A percentile compares a stretch with the other conserved stretches of the same genome.
phyloP scores from a whole-genome alignment of 2,113 vertebrate species.

The Talpa occidentalis region DNA sequence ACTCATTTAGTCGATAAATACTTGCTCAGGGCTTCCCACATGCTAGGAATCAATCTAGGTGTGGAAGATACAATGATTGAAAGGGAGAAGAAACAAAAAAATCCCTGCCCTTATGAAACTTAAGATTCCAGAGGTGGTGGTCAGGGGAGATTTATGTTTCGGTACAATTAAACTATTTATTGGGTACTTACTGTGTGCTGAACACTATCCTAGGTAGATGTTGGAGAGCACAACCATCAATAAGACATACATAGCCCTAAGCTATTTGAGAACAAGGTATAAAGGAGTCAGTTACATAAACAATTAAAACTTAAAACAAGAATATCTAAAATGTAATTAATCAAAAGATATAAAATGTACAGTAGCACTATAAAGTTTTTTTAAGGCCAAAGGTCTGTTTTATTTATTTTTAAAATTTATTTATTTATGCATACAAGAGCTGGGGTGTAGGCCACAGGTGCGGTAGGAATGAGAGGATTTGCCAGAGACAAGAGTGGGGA shows the following conservation, averaged over 20 bases:
- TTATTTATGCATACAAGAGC: too few relatives aligned
- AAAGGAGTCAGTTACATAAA: conserved; percentile 28
- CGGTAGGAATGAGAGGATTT: too few relatives aligned
- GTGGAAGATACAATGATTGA: background rate
- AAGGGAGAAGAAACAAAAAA: background rate
- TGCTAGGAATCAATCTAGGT: conserved; percentile 21
- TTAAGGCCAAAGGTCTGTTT: too few relatives aligned
- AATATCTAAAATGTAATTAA: conserved; percentile 40
- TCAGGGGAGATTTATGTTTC: background rate
- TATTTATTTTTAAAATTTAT: too few relatives aligned
- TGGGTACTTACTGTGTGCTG: background rate
- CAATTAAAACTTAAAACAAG: background rate
- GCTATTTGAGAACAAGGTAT: background rate
- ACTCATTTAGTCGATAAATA: conserved; percentile 36
- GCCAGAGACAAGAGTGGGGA: too few relatives aligned
- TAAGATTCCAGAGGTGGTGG: background rate
- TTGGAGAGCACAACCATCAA: background rate
- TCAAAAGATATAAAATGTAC: background rate
- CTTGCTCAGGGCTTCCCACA: conserved; percentile 7
- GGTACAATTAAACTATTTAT: background rate
- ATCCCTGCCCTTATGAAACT: conserved; percentile 21
- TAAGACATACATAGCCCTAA: background rate
- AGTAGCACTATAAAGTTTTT: conserved; percentile 15
- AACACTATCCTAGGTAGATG: background rate
- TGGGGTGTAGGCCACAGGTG: too few relatives aligned